phyloP scores from a whole-genome alignment of 2,888 invertebrate species.

The Ariolimax columbianus region DNA sequence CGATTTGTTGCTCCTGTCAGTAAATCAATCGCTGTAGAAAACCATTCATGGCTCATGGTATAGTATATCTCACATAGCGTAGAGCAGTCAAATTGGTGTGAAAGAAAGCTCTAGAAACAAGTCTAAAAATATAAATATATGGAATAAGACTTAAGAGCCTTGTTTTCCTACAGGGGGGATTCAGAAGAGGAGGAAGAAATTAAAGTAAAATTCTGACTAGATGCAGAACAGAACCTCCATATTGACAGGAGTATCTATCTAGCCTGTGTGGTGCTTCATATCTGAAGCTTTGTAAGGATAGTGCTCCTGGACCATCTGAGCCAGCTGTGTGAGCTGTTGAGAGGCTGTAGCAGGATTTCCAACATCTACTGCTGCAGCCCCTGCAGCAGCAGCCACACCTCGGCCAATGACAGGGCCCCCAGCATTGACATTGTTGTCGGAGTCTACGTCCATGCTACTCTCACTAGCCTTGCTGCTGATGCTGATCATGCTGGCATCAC shows the following conservation, averaged over 20 bases:
- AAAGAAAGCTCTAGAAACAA: too few relatives aligned
- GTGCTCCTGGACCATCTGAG: conserved; percentile 73
- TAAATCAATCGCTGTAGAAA: too few relatives aligned
- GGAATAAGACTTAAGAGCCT: too few relatives aligned
- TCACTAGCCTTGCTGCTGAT: conserved; percentile 45
- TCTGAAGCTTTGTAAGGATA: conserved; percentile 62
- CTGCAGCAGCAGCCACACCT: conserved; percentile 32
- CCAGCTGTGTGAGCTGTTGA: conserved; percentile 70
- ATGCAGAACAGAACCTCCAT: not conserved
- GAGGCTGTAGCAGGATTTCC: conserved; percentile 58
- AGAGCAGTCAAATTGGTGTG: too few relatives aligned
- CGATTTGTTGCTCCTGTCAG: too few relatives aligned
- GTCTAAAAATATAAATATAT: too few relatives aligned
- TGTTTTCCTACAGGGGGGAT: too few relatives aligned
- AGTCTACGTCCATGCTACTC: conserved; percentile 48
- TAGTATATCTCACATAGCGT: too few relatives aligned
- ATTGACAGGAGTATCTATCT: not conserved
- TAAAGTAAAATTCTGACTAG: not conserved
- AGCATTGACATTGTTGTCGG: conserved; percentile 39
- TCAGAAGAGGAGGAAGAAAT: too few relatives aligned
- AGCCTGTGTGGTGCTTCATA: conserved; percentile 47
- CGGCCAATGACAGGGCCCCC: conserved; percentile 19
- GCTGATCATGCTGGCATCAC: conserved; percentile 51
- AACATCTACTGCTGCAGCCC: conserved; percentile 25
- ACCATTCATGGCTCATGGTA: too few relatives aligned